These are phyloP conservation scores for Aphelocoma californica DNA, from an alignment of 2,797 vertebrate genomes.

Conservation along the genomic window DNA sequence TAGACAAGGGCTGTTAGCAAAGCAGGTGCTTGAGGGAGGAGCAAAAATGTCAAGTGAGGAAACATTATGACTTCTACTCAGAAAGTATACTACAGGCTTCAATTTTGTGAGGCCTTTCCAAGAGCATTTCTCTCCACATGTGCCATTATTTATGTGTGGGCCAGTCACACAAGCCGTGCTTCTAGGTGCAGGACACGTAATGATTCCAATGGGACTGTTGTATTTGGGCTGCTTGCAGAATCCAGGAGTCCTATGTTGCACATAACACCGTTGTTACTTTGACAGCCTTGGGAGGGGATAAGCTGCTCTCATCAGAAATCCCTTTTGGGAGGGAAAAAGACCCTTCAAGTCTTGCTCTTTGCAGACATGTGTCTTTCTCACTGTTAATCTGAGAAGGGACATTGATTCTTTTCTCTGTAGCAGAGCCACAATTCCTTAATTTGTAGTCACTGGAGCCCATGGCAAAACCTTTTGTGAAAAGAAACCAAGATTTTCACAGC, in stretches of 20 bases:
- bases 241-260: background rate
- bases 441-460: background rate
- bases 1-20: background rate
- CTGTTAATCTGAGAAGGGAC: background rate
- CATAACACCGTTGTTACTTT: background rate
- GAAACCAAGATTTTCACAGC: background rate
- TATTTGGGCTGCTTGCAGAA: background rate
- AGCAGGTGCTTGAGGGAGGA: background rate
- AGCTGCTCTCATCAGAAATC: background rate
- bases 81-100: background rate
- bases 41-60: background rate
- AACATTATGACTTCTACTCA: background rate
- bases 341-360: background rate
- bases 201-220: accelerated
- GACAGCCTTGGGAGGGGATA: background rate
- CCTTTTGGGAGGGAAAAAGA: background rate
- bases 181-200: background rate
- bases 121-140: background rate
- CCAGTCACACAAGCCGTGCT: background rate
- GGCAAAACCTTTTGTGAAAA: background rate
- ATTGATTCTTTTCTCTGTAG: background rate
- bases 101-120: background rate
- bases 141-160: background rate
- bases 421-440: background rate
- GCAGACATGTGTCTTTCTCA: background rate